phyloP scores from a whole-genome alignment of 2,797 vertebrate genomes.

The Eleutherodactylus coqui region DNA sequence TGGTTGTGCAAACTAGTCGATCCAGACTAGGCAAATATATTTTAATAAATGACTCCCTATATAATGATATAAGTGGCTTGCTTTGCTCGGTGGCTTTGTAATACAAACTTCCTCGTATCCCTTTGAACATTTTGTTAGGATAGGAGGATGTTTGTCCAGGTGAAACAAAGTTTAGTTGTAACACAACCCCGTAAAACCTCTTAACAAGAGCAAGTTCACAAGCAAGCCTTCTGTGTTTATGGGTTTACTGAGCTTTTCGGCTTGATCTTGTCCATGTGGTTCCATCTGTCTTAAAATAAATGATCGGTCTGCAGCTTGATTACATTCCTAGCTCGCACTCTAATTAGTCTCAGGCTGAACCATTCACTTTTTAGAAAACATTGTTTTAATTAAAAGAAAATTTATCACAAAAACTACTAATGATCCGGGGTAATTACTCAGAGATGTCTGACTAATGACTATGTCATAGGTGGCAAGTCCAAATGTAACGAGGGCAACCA shows the following conservation, averaged over 20 bases:
- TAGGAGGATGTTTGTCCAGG: constrained; percentile 55
- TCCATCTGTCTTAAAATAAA: background rate
- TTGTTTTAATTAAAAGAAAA: constrained; percentile 13
- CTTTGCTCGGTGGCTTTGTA: background rate
- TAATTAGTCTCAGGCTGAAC: constrained; percentile 3
- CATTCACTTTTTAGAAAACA: background rate
- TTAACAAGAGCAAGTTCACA: constrained; percentile 31
- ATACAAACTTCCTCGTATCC: background rate
- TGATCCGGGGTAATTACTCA: background rate
- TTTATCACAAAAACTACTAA: background rate
- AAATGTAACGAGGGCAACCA: background rate
- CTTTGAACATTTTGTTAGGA: background rate
- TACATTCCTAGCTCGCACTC: background rate
- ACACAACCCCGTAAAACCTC: constrained; percentile 27
- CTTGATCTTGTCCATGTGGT: background rate
- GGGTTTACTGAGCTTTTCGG: background rate
- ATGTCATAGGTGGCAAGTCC: background rate
- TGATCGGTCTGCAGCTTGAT: constrained; percentile 1
- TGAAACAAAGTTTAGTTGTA: constrained; percentile 36
- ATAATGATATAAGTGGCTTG: background rate
- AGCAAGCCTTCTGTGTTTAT: constrained; percentile 26
- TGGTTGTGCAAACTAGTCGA: no score
- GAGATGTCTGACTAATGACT: background rate
- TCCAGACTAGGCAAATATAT: no score
- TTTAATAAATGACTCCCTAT: no score